These are phyloP conservation scores for Trachemys scripta DNA, from an alignment of 2,113 vertebrate species.

Conservation along the genomic window DNA sequence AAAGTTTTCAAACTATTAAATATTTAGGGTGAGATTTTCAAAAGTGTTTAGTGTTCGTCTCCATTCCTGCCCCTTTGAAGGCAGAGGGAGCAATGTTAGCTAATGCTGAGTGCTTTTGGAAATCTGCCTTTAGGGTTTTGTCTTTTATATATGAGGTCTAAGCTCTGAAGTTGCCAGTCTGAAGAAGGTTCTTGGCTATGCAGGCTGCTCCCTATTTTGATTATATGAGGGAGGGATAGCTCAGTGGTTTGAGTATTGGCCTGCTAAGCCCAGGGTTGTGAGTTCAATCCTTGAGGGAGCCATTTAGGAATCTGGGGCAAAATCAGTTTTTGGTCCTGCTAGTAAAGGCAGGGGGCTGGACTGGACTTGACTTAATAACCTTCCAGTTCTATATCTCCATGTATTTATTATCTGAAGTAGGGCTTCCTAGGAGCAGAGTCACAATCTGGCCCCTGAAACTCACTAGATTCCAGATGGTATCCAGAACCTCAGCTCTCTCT, in stretches of 20 bases:
- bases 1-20: not conserved
- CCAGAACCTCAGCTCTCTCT: conserved; percentile 17
- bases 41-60: not conserved
- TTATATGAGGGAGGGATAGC: not conserved
- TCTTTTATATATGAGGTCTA: not conserved
- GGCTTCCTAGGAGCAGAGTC: not conserved
- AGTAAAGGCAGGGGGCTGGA: too few relatives aligned
- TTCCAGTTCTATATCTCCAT: too few relatives aligned
- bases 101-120: not conserved
- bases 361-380: too few relatives aligned
- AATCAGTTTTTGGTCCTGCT: too few relatives aligned
- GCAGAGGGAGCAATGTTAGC: not conserved
- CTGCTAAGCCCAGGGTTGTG: too few relatives aligned
- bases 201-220: not conserved
- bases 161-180: not conserved
- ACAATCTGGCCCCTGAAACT: not conserved
- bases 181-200: not conserved
- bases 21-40: not conserved
- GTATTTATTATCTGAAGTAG: not conserved
- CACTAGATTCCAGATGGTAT: not conserved
- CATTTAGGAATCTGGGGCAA: too few relatives aligned
- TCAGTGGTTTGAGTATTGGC: too few relatives aligned
- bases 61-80: not conserved
- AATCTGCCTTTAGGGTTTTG: not conserved
- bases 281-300: too few relatives aligned